Evolutionary conservation across 1,140 invertebrate species (phyloP), one percentile per base, ranked within the genome.

Genomic region (Acromyrmex echinatior): DNA sequence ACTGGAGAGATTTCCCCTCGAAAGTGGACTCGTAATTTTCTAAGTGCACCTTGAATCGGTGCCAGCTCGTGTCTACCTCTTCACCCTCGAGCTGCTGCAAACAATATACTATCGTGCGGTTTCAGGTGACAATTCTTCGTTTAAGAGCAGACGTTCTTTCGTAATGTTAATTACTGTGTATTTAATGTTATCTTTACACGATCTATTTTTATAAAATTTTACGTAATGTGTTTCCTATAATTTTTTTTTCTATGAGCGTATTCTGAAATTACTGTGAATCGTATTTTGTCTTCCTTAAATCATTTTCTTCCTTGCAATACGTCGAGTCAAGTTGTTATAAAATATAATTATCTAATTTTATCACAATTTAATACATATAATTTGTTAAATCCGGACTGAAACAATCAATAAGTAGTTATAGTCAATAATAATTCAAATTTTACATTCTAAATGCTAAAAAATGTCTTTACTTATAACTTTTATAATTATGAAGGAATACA

Each of bases 31-130:
- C 86, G 92, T 88, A 94, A 94, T 94, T 92, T 92, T 88, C 86
- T 92, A 92, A 94, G 92, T 93, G 92, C 93, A 90, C 89, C 91
- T 92, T 95, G 94, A 95, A 94, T 93, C 88, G 92, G 93, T 94
- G 94, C 94, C 94, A 95, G 92, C 89, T 91, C 80, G 94, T 94
- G 91, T 88, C 90, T 77, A 39, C 45, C 70, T 86, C 71, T 74
- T 74, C 81, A 78, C 71, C 86, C 89, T 39, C 80, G 79, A 87
- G 62, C 63, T 25, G 81, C 62, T 78, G 74, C 88, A 87, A 86
- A 89, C 71, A 31, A 74, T 65, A n/a, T 58, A 45, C 78, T 60
- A 58, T 87, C 87, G 86, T 81, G 56, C 66, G 51, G 53, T 71
- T 60, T 62, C 60, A 60, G 66, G 85, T 51, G 70, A 68, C 65